Base-by-base conservation (phyloP, 2,113 vertebrate species). In the Ramphastos sulfuratus region DNA sequence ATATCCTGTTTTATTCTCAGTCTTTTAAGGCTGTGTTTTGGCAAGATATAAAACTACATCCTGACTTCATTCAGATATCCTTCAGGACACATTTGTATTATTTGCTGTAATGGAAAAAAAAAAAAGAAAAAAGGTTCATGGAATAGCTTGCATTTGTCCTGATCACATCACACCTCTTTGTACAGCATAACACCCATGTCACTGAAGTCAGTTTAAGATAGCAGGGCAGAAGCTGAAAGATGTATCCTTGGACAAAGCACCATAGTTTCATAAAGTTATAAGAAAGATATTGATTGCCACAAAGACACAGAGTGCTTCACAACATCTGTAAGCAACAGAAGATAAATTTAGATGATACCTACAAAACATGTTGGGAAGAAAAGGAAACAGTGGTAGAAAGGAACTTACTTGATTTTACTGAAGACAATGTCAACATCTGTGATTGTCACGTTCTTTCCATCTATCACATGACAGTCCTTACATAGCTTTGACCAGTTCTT, bases 401-500 rank as follows among this genome's bases (percentile, higher is more conserved):
- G 7, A 84, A 93, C 98, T 97, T 98, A 99, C 99, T 99, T 99
- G 98, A 99, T 99, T 98, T 99, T 99, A 97, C 98, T 99, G 98
- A 99, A 99, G 96, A 99, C 98, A 9, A 99, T 99, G 97, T 99
- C 99, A 96, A 99, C 99, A 35, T 99, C 99, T 2, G 99, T 99
- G 95, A 98, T 97, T 10, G 99, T 99, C 97, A 99, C 97, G 12
- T 81, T 98, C 97, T 98, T 99, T 64, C 98, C 98, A 10, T 99
- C 99, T 15, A 99, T 99, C 96, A 99, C 98, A 16, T 98, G 96
- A 67, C 99, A 99, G 96, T 99, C 99, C 91, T 98, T 98, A 96
- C 99, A 99, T 74, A 99, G 97, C 87, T 99, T 99, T 81, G 99
- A 99, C 99, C 99, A 99, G 97, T 99, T 99, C 97, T 99, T 99